These are phyloP conservation scores for Gortyna flavago DNA, from an alignment of 2,888 invertebrate species.

Conservation along the genomic window DNA sequence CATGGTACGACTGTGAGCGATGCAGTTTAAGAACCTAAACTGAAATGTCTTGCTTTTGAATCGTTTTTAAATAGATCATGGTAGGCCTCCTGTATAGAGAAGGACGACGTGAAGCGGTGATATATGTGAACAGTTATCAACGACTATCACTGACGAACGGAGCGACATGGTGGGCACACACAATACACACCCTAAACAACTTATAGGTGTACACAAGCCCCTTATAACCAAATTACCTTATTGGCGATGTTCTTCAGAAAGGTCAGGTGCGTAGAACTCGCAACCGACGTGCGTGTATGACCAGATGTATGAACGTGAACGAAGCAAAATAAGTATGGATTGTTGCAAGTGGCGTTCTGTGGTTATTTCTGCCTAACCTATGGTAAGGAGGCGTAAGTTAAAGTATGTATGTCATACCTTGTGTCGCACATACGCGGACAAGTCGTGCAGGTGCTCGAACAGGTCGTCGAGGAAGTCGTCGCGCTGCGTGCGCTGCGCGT, in stretches of 20 bases:
- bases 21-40: too few species aligned
- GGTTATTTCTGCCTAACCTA: neutral
- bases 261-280: neutral
- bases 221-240: neutral
- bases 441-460: slow-evolving; percentile 95
- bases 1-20: too few species aligned
- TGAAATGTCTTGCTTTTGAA: too few species aligned
- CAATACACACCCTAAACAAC: neutral
- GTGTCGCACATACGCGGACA: slow-evolving; percentile 95
- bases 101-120: neutral
- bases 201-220: neutral
- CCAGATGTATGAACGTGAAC: neutral
- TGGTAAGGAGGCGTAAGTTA: neutral
- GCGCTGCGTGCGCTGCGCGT: slow-evolving; percentile 92
- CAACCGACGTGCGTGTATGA: neutral
- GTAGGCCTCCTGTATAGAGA: too few species aligned
- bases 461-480: slow-evolving; percentile 95
- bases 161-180: neutral
- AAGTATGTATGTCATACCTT: slow-evolving; percentile 73
- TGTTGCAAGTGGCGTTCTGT: neutral
- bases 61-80: too few species aligned
- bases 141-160: neutral
- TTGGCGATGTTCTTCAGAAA: neutral
- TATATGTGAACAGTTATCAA: neutral
- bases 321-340: neutral